Percentiles rank a stretch among this genome's conserved stretches.
These are phyloP conservation scores for Nephotettix cincticeps DNA, from an alignment of 1,140 invertebrate species.

Conservation along the genomic window DNA sequence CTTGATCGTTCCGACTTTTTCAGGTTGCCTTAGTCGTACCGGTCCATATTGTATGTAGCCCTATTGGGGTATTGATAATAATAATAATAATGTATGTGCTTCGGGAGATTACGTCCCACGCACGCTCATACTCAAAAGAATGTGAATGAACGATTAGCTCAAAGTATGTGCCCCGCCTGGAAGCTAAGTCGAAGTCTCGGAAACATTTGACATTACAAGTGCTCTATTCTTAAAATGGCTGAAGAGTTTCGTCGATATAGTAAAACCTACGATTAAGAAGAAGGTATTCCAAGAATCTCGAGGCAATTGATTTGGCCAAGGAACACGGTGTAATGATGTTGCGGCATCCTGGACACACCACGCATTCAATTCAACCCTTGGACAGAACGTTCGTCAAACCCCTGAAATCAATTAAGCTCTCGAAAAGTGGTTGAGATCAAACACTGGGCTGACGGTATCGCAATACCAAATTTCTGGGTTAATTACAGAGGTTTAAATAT, in stretches of 20 bases:
- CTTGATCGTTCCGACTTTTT: neutral
- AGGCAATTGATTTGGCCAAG: constrained; percentile 37
- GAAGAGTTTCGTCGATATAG: too few species aligned
- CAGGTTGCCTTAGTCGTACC: too few species aligned
- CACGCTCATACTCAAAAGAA: constrained; percentile 47
- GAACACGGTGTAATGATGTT: neutral
- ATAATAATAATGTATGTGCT: too few species aligned
- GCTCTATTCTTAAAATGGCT: constrained; percentile 41
- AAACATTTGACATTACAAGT: constrained; percentile 44
- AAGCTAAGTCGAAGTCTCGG: constrained; percentile 37
- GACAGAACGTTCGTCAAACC: too few species aligned
- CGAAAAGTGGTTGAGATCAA: too few species aligned
- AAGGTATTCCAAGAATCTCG: constrained; percentile 41
- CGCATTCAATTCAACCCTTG: too few species aligned
- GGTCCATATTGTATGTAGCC: too few species aligned
- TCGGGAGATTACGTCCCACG: constrained; percentile 45
- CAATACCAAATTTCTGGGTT: too few species aligned
- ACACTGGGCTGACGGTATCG: too few species aligned
- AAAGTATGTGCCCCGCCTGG: constrained; percentile 40
- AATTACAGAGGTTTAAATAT: neutral
- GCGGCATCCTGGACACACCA: too few species aligned
- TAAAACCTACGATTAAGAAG: constrained; percentile 38
- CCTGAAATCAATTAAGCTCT: too few species aligned
- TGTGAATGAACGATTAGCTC: constrained; percentile 37
- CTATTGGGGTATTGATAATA: too few species aligned